A percentile compares a stretch with the other conserved stretches of the same genome.
Evolutionary conservation across 2,113 vertebrate species (phyloP).

Genomic region (Takifugu bimaculatus): DNA sequence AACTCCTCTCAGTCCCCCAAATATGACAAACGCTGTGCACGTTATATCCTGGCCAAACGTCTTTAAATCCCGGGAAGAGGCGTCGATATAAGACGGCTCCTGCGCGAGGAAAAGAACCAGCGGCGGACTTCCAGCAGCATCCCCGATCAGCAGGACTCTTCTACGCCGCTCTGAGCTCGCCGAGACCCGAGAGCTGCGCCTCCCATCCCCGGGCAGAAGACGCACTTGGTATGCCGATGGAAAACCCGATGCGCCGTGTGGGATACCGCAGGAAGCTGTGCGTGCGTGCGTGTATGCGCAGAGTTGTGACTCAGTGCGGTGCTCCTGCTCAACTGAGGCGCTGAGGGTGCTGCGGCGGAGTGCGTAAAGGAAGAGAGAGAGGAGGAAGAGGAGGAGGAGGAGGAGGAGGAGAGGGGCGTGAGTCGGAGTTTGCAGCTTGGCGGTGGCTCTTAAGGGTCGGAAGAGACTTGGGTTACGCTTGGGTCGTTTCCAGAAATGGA

Average conservation of each 20-base stretch:
- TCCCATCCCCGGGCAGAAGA: conserved; percentile 65
- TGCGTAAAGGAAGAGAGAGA: conserved; percentile 37
- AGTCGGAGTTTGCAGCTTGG: not conserved
- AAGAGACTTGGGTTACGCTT: too few relatives aligned
- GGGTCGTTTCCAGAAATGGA: too few relatives aligned
- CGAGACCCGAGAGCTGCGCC: conserved; percentile 59
- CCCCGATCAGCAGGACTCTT: conserved; percentile 62
- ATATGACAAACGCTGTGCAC: conserved; percentile 47
- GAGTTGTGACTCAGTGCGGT: conserved; percentile 55
- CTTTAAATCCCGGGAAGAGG: conserved; percentile 59
- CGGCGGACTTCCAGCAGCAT: conserved; percentile 67
- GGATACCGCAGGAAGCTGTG: conserved; percentile 58
- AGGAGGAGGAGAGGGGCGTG: not conserved
- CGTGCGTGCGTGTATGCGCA: conserved; percentile 23
- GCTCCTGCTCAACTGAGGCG: conserved; percentile 68
- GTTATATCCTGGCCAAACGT: conserved; percentile 53
- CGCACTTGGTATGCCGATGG: conserved; percentile 64
- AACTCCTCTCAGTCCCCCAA: conserved; percentile 65
- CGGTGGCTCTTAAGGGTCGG: not conserved
- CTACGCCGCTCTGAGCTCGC: conserved; percentile 62
- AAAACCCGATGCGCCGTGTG: conserved; percentile 59
- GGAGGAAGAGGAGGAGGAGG: not conserved
- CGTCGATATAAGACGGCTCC: conserved; percentile 49
- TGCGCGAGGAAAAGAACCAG: conserved; percentile 40
- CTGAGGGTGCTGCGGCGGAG: conserved; percentile 65